These are phyloP conservation scores for Isotomurus palustris DNA, from an alignment of 2,888 invertebrate genomes.

Conservation along the genomic window DNA sequence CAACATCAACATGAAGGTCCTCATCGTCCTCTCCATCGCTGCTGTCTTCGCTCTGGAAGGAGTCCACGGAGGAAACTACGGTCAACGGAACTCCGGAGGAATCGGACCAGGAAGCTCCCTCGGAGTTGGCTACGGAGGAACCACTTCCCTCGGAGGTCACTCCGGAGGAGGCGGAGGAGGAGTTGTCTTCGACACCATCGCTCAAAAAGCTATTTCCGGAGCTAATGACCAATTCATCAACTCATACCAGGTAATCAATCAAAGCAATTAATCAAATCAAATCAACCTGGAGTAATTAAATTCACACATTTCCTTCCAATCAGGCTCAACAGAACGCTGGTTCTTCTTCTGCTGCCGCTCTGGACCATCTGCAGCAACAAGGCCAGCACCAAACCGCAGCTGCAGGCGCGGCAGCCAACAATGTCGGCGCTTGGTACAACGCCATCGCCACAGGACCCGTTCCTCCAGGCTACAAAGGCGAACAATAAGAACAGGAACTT, in stretches of 20 bases:
- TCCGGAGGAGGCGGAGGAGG: slow-evolving; percentile 26
- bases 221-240: slow-evolving; percentile 33
- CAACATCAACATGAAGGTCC: no score
- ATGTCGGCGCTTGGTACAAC: slow-evolving; percentile 43
- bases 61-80: slow-evolving; percentile 42
- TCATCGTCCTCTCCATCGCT: no score
- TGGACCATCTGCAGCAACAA: slow-evolving; percentile 40
- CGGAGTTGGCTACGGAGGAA: slow-evolving; percentile 42
- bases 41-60: no score
- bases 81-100: slow-evolving; percentile 38
- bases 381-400: slow-evolving; percentile 38
- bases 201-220: slow-evolving; percentile 37
- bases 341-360: slow-evolving; percentile 33
- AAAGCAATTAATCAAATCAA: background rate
- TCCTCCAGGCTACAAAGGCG: slow-evolving; percentile 42
- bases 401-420: slow-evolving; percentile 34
- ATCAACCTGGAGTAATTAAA: no score
- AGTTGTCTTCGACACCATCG: slow-evolving; percentile 36
- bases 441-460: slow-evolving; percentile 41
- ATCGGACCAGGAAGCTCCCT: slow-evolving; percentile 17
- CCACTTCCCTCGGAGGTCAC: slow-evolving; percentile 37
- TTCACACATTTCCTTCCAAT: background rate
- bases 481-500: slow-evolving; percentile 11
- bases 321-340: slow-evolving; percentile 41
- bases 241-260: slow-evolving; percentile 35